Percentiles rank a stretch among this genome's conserved stretches.
phyloP scores from a whole-genome alignment of 2,113 vertebrate species.

The Caranx melampygus region DNA sequence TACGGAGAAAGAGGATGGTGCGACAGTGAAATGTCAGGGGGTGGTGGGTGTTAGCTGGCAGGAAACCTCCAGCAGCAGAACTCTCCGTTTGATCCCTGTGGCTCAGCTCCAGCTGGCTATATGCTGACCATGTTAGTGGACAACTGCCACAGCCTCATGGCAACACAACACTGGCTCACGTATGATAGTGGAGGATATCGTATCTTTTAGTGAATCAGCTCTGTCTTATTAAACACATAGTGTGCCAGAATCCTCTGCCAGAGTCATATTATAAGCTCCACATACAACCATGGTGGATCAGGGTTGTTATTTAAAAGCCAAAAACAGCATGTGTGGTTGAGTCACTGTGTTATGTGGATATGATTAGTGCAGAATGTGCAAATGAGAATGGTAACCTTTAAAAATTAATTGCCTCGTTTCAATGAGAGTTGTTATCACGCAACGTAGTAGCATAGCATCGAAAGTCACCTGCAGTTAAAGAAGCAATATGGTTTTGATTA shows the following conservation, averaged over 20 bases:
- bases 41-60: conserved; percentile 69
- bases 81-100: conserved; percentile 72
- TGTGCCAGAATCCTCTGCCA: conserved; percentile 43
- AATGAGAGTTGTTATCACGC: background rate
- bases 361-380: conserved; percentile 1
- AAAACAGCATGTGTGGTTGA: conserved; percentile 39
- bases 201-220: conserved; percentile 49
- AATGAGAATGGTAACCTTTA: background rate
- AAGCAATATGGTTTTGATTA: background rate
- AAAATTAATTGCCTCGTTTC: background rate
- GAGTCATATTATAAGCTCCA: conserved; percentile 41
- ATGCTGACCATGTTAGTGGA: conserved; percentile 66
- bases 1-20: conserved; percentile 32
- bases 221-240: conserved; percentile 51
- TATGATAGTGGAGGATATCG: conserved; percentile 29
- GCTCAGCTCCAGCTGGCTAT: conserved; percentile 76
- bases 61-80: conserved; percentile 60
- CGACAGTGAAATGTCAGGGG: conserved; percentile 58
- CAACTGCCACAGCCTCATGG: conserved; percentile 61
- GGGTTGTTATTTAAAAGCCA: conserved; percentile 30
- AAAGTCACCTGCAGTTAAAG: background rate
- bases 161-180: conserved; percentile 48
- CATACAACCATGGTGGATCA: conserved; percentile 29
- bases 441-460: background rate
- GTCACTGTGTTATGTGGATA: background rate